A percentile compares a stretch with the other conserved stretches of the same genome.
These are phyloP conservation scores for Umimayanthus kanabou DNA, from an alignment of 92 coral and sea anemone species.

Conservation along the genomic window DNA sequence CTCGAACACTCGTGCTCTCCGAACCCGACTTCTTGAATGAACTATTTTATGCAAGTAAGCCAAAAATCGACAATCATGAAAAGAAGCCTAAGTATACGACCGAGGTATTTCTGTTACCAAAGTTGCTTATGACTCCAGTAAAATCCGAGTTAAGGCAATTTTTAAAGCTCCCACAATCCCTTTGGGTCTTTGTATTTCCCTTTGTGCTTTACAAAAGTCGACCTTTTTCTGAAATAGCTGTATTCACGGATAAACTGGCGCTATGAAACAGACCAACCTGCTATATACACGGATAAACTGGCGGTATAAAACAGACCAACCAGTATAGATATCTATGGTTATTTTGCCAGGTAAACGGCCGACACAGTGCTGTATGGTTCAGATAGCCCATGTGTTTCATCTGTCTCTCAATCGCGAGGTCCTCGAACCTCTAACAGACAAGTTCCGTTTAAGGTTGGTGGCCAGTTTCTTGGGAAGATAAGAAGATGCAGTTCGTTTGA, in stretches of 20 bases:
- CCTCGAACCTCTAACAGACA: slow-evolving; percentile 53
- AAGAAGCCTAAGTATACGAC: too few species aligned
- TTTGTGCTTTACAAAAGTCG: neutral
- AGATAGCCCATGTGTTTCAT: neutral
- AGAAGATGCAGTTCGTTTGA: slow-evolving; percentile 85
- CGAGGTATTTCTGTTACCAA: too few species aligned
- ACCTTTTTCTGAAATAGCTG: too few species aligned
- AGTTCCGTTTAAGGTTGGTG: slow-evolving; percentile 54
- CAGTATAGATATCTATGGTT: too few species aligned
- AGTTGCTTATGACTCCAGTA: neutral
- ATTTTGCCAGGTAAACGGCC: neutral
- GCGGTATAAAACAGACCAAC: neutral
- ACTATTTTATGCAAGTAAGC: too few species aligned
- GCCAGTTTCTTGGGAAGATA: slow-evolving; percentile 70
- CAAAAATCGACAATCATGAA: too few species aligned
- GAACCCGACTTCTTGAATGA: too few species aligned
- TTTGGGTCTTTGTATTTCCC: neutral
- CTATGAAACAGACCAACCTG: neutral
- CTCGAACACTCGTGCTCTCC: too few species aligned
- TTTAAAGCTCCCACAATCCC: neutral
- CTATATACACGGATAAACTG: neutral
- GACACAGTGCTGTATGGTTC: neutral
- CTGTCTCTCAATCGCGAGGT: slow-evolving; percentile 53
- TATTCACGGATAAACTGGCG: neutral
- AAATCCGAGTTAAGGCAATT: neutral